A percentile compares a stretch with the other conserved stretches of the same genome.
These are phyloP conservation scores for Arenicola marina DNA, from an alignment of 2,888 invertebrate species.

Conservation along the genomic window DNA sequence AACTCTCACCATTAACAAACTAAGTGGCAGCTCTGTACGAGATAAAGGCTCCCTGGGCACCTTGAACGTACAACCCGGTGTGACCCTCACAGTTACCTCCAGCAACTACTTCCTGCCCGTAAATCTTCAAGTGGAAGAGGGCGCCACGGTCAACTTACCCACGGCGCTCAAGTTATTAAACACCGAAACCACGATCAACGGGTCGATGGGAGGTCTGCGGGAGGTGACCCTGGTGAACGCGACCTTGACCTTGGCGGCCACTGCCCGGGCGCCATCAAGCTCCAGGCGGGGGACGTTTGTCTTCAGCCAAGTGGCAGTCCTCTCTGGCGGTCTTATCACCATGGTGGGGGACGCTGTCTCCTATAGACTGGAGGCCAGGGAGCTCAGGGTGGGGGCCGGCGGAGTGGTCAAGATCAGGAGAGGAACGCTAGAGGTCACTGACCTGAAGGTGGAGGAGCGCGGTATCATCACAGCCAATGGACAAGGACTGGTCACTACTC, in stretches of 20 bases:
- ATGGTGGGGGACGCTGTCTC: no score
- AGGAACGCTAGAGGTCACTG: not conserved
- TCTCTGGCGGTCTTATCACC: not conserved
- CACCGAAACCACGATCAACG: not conserved
- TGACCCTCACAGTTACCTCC: not conserved
- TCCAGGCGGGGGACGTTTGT: no score
- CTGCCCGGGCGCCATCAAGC: not conserved
- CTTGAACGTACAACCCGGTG: not conserved
- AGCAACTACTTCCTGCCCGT: not conserved
- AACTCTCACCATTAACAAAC: conserved; percentile 26
- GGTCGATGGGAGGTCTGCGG: not conserved
- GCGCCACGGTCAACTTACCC: not conserved
- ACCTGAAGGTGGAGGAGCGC: not conserved
- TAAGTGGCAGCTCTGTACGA: conserved; percentile 32
- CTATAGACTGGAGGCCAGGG: no score
- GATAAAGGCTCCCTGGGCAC: not conserved
- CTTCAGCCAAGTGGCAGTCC: no score
- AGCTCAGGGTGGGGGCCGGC: no score
- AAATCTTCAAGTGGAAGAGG: not conserved
- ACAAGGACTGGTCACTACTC: conserved; percentile 26
- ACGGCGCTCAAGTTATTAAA: not conserved
- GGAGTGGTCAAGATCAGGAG: not conserved
- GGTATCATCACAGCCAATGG: not conserved
- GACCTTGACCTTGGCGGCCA: not conserved
- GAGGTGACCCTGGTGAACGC: not conserved